Base-by-base conservation (phyloP, 2,888 invertebrate species). In the Leucozona laternaria region DNA sequence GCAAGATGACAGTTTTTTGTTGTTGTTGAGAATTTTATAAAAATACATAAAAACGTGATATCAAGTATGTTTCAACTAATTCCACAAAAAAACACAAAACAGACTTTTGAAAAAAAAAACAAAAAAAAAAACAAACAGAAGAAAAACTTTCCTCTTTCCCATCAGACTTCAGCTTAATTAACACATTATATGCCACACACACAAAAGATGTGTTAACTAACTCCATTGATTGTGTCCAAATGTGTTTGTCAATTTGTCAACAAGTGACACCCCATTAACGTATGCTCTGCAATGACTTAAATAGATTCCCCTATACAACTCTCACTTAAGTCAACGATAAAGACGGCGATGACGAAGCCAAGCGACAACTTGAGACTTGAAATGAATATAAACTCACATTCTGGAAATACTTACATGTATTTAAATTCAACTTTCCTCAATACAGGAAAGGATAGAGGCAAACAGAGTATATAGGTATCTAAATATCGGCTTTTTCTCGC, bases 181-280 rank as follows among this genome's bases (percentile, higher is more conserved):
- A 75, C 70, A 79, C 79, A 83, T 50, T 25, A 53, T 25, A 45
- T 45, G 50, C 43, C 13, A 20, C 31, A 64, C 40, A 60, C 31
- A 57, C 58, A 72, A 77, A 70, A 79, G 57, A 70, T 60, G 55
- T 79, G 79, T 70, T 79, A 70, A 79, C 79, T 70, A 62, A 28
- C 53, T 68, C 73, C 45, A 83, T 75, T 68, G 73, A 64, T 68
- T 66, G 57, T 66, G 37, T 50, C 43, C 48, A 60, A 53, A 60
- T 80, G 50, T 72, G 68, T 68, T 73, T 53, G 72, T 62, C 34
- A 31, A 73, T 72, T 50, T 55, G 70, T 45, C 68, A 72, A 70
- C 83, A 79, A 83, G 48, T 70, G 75, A 73, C 83, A 79, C 53
- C 77, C 78, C 66, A 82, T 78, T 83, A 68, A 37, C 58, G 25